phyloP scores from a whole-genome alignment of 2,797 vertebrate genomes.

The Fistularia commersonii region DNA sequence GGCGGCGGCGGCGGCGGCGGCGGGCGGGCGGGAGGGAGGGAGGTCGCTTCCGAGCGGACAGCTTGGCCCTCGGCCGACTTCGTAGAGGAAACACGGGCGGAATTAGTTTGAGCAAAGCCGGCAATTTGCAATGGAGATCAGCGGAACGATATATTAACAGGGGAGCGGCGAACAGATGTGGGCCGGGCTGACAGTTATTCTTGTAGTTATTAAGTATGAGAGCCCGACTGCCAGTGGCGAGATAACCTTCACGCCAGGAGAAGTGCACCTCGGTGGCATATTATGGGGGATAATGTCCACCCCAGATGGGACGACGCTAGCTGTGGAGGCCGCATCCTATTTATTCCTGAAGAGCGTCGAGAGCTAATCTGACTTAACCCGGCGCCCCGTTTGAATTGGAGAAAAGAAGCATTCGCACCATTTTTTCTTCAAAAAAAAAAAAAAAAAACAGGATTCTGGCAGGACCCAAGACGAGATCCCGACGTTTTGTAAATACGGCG shows the following conservation, averaged over 20 bases:
- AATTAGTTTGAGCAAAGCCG: conserved; percentile 54
- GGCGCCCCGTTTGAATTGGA: no score
- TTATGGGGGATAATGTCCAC: conserved; percentile 60
- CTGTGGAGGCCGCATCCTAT: conserved; percentile 50
- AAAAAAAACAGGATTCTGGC: no score
- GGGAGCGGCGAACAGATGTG: conserved; percentile 75
- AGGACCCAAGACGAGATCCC: no score
- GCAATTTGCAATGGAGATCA: conserved; percentile 70
- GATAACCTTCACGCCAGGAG: conserved; percentile 73
- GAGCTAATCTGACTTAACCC: no score
- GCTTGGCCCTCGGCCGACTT: conserved; percentile 48
- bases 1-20: no score
- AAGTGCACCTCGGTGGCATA: conserved; percentile 64
- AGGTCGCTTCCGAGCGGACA: conserved; percentile 55
- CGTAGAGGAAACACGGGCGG: conserved; percentile 36
- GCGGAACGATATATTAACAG: conserved; percentile 68
- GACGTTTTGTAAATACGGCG: no score
- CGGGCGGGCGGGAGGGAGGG: conserved; percentile 36
- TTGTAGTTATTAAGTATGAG: conserved; percentile 74
- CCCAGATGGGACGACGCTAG: conserved; percentile 72
- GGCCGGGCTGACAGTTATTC: conserved; percentile 68
- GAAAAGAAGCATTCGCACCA: no score
- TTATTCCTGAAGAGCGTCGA: conserved; percentile 64
- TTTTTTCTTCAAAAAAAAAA: no score
- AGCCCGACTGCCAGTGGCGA: conserved; percentile 68